These are phyloP conservation scores for Mustela nigripes DNA, from an alignment of 2,113 vertebrate species.

Conservation along the genomic window DNA sequence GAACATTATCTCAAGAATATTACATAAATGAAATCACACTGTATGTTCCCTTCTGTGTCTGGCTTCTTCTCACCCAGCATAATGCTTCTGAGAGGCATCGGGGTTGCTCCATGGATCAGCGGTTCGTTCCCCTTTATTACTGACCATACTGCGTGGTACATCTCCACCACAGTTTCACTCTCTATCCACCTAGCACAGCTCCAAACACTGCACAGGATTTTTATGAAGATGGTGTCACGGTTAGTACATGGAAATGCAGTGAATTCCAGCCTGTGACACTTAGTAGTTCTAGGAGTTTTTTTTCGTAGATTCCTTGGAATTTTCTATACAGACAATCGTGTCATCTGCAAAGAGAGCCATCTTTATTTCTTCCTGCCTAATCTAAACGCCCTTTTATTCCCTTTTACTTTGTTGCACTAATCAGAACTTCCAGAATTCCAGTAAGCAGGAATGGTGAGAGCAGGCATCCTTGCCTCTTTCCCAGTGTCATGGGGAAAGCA, in stretches of 20 bases:
- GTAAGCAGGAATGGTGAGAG: background rate
- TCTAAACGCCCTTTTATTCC: background rate
- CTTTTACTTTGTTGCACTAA: background rate
- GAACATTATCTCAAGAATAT: background rate
- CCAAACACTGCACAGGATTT: background rate
- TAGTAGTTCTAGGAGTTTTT: background rate
- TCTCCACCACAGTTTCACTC: background rate
- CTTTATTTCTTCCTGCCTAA: background rate
- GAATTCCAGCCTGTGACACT: background rate
- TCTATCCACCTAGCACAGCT: too few relatives aligned
- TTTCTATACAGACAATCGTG: background rate
- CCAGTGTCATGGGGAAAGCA: background rate
- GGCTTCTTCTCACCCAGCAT: background rate
- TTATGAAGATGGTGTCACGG: background rate
- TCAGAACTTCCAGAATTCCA: background rate
- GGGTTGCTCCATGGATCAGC: fast-evolving
- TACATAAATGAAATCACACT: background rate
- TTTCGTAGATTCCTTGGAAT: background rate
- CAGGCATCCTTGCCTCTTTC: background rate
- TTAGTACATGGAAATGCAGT: background rate
- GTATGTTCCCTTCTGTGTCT: background rate
- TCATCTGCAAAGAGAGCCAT: background rate
- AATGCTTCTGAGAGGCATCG: background rate
- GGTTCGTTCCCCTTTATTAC: background rate
- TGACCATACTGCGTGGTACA: fast-evolving